Evolutionary conservation across 1,140 invertebrate species (phyloP).

Genomic region (Pemphigus obesinymphae): DNA sequence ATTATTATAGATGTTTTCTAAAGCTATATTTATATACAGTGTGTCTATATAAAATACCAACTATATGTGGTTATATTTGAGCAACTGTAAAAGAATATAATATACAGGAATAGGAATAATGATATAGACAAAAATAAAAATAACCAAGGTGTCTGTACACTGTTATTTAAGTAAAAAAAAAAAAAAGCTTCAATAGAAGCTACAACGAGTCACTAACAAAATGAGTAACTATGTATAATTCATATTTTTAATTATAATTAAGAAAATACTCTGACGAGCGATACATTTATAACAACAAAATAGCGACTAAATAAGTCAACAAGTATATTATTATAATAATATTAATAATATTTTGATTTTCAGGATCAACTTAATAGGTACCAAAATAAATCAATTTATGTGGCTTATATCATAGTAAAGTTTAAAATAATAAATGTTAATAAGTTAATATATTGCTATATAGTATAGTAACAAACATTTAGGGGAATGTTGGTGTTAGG

Average conservation of each 20-base stretch:
- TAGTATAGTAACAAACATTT: constrained; percentile 15
- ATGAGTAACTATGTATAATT: constrained; percentile 39
- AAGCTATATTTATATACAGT: background rate
- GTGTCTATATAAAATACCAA: background rate
- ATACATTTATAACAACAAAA: constrained; percentile 39
- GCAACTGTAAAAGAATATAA: background rate
- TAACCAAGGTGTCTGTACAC: constrained; percentile 13
- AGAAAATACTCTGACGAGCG: constrained; percentile 16
- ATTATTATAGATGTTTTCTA: background rate
- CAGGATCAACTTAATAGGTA: constrained; percentile 22
- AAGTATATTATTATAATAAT: constrained; percentile 16
- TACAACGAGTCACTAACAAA: constrained; percentile 41
- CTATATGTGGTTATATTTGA: background rate
- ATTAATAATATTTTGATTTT: constrained; percentile 33
- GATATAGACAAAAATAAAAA: constrained; percentile 8
- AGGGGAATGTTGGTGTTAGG: constrained; percentile 38
- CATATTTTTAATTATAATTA: constrained; percentile 30
- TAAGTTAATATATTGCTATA: constrained; percentile 16
- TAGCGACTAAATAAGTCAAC: constrained; percentile 39
- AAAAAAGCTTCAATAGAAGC: constrained; percentile 40
- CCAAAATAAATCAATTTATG: constrained; percentile 36
- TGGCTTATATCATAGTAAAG: background rate
- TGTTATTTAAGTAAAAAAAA: constrained; percentile 26
- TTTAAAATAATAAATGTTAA: constrained; percentile 14
- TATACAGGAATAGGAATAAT: background rate